phyloP scores from a whole-genome alignment of 2,113 vertebrate species.

The Thermophis baileyi region DNA sequence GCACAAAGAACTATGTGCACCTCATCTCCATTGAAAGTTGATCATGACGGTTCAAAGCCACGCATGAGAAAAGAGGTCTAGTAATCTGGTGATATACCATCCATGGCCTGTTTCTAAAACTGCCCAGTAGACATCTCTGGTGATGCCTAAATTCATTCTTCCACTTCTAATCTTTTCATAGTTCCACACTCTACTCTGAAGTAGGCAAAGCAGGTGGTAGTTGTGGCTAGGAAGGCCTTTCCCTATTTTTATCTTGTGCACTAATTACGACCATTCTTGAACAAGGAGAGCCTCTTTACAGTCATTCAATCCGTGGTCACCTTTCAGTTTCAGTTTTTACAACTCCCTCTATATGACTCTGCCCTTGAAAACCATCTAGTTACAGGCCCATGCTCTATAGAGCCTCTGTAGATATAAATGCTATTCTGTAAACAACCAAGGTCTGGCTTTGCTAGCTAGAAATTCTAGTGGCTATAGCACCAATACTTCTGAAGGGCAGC shows the following conservation, averaged over 20 bases:
- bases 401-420: not conserved
- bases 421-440: not conserved
- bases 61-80: not conserved
- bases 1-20: not conserved
- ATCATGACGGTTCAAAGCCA: not conserved
- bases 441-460: not conserved
- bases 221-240: not conserved
- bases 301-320: not conserved
- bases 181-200: not conserved
- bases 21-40: not conserved
- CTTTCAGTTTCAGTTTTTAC: not conserved
- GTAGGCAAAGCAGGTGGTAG: not conserved
- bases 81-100: not conserved
- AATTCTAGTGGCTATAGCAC: not conserved
- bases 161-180: not conserved
- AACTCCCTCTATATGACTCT: not conserved
- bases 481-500: not conserved
- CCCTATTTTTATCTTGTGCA: not conserved
- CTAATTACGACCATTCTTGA: not conserved
- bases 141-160: not conserved
- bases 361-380: not conserved
- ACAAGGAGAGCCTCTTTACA: not conserved
- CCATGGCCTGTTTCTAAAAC: not conserved
- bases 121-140: not conserved
- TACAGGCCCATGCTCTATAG: not conserved